A percentile compares a stretch with the other conserved stretches of the same genome.
Evolutionary conservation across 1,140 invertebrate species (phyloP).

Genomic region (Ips typographus): DNA sequence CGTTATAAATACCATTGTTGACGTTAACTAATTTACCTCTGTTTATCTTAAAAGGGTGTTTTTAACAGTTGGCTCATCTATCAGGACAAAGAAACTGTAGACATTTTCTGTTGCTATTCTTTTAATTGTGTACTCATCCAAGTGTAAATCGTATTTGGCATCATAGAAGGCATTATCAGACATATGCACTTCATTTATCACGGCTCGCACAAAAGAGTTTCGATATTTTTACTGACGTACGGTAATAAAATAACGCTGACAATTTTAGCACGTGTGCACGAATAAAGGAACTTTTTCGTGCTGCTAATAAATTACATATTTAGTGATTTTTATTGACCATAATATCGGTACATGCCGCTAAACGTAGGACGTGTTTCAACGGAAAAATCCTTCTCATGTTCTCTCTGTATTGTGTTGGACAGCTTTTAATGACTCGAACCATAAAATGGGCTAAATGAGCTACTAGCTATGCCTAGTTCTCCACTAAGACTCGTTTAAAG

Average conservation of each 20-base stretch:
- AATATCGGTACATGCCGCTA: constrained; percentile 2
- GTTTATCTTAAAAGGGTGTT: constrained; percentile 5
- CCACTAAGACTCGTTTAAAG: too few relatives aligned
- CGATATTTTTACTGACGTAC: constrained; percentile 9
- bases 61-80: background rate
- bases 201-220: constrained; percentile 1
- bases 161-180: constrained; percentile 10
- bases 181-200: constrained; percentile 12
- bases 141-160: constrained; percentile 9
- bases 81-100: background rate
- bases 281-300: constrained; percentile 1
- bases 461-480: too few relatives aligned
- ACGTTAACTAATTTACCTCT: constrained; percentile 4
- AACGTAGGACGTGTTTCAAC: background rate
- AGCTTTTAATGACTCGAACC: too few relatives aligned
- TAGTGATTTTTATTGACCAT: constrained; percentile 13
- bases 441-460: too few relatives aligned
- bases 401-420: background rate
- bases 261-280: constrained; percentile 2
- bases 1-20: background rate
- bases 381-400: background rate
- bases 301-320: constrained; percentile 17
- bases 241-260: constrained; percentile 2
- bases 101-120: background rate
- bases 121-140: background rate